phyloP scores from a whole-genome alignment of 2,888 invertebrate species.

The Dendrolimus pini region DNA sequence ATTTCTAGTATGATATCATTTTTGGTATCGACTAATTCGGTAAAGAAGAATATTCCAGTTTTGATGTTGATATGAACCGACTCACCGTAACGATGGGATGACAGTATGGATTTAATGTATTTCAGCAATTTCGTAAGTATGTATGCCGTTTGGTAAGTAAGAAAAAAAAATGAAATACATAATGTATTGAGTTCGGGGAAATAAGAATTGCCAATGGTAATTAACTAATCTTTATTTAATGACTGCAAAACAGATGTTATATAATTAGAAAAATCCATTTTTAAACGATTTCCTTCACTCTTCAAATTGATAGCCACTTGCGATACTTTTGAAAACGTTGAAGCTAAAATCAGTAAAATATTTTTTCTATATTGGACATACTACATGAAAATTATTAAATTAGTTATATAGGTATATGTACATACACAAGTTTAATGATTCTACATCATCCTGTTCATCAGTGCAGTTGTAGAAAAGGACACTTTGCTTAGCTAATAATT shows the following conservation, averaged over 20 bases:
- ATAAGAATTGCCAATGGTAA: neutral
- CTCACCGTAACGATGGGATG: neutral
- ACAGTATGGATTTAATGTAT: constrained; percentile 8
- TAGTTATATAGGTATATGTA: constrained; percentile 9
- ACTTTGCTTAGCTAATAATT: constrained; percentile 80
- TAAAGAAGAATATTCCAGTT: too few relatives aligned
- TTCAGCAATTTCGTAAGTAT: constrained; percentile 21
- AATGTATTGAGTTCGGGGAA: neutral
- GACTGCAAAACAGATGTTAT: constrained; percentile 57
- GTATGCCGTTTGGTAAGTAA: constrained; percentile 12
- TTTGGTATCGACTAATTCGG: too few relatives aligned
- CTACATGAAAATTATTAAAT: too few relatives aligned
- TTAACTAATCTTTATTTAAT: constrained; percentile 45
- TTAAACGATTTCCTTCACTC: constrained; percentile 74
- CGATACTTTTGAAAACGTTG: constrained; percentile 76
- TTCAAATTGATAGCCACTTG: constrained; percentile 77
- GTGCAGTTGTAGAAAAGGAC: constrained; percentile 77
- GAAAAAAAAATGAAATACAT: neutral
- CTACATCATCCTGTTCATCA: constrained; percentile 61
- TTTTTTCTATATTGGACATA: too few relatives aligned
- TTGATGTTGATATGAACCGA: too few relatives aligned
- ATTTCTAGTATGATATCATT: too few relatives aligned
- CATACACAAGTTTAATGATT: constrained; percentile 72
- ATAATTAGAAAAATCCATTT: constrained; percentile 74
- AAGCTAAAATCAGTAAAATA: constrained; percentile 55